Conservation (phyloP, 2,797 vertebrate species). For the Corythornis leucogaster region DNA sequence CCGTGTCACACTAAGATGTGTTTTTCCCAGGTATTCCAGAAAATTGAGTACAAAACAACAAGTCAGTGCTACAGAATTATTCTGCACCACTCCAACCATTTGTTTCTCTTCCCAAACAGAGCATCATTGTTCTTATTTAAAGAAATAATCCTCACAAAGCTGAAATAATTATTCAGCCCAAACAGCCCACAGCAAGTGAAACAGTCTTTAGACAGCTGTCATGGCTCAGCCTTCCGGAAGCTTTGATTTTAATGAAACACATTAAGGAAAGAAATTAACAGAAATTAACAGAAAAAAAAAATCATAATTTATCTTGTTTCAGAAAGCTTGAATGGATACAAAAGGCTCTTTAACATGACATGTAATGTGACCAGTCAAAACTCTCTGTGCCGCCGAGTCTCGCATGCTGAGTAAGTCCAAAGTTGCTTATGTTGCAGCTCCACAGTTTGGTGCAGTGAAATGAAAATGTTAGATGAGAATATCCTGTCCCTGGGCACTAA, state of each 20-base stretch:
- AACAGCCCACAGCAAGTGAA: slow-evolving; percentile 75
- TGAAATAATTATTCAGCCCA: slow-evolving; percentile 78
- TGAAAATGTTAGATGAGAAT: neutral
- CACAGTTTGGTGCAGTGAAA: neutral
- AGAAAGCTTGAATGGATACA: slow-evolving; percentile 78
- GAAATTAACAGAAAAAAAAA: slow-evolving; percentile 74
- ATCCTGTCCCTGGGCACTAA: neutral
- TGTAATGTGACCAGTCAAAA: slow-evolving; percentile 64
- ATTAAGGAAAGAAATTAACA: slow-evolving; percentile 83
- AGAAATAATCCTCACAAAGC: slow-evolving; percentile 71
- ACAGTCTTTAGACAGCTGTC: slow-evolving; percentile 80
- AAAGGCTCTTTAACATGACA: slow-evolving; percentile 75
- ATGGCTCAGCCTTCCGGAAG: slow-evolving; percentile 78
- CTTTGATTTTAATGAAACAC: slow-evolving; percentile 83
- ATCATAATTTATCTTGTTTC: slow-evolving; percentile 83
- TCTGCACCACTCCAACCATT: slow-evolving; percentile 43
- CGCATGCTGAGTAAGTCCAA: neutral
- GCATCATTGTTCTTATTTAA: slow-evolving; percentile 64
- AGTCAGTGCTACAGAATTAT: slow-evolving; percentile 22
- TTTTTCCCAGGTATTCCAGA: slow-evolving; percentile 72
- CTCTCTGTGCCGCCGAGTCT: slow-evolving; percentile 22
- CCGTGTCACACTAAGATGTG: slow-evolving; percentile 29
- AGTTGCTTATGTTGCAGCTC: slow-evolving; percentile 20
- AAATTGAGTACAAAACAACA: slow-evolving; percentile 20
- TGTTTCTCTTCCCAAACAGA: slow-evolving; percentile 61